Base-by-base conservation (phyloP, 2,113 vertebrate genomes). In the Erpornis zantholeuca region DNA sequence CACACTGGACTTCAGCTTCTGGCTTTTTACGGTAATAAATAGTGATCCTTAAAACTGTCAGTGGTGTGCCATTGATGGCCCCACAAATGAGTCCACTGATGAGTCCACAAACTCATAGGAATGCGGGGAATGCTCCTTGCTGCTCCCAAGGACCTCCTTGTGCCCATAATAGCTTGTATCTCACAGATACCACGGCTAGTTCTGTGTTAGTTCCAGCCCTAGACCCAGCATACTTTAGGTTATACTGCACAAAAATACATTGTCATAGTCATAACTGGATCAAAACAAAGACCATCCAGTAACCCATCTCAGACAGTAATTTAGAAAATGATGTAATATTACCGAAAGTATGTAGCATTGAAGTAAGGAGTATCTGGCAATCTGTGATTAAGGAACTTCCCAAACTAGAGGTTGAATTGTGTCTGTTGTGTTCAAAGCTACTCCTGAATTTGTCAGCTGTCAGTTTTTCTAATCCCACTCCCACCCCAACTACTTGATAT, bases 141-240 rank as follows among this genome's bases (percentile, higher is more conserved):
- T 66, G 6, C 18, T 85, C 15, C 10, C n/a, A 84, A 27, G 25
- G 17, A 52, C 33, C 33, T 59, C 7, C 22, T 33, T 14, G 13
- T 11, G 7, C 18, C 1, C 2, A 60, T 66, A 70, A 53, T 23
- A 0, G 0, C 4, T 70, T 57, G 2, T 21, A 27, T 25, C n/a
- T 79, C 52, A 15, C 23, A 35, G 40, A n/a, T 40, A 16, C 11
- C 8, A 7, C 33, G 27, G 11, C 12, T 69, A 10, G 6, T 63
- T 78, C 38, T 75, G 27, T 10, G 19, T 8, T 57, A 44, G 17
- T 31, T 71, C n/a, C 49, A 52, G 31, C 8, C 10, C 59, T 42
- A 84, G 42, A 66, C 23, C n/a, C 14, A 60, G 7, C 2, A 5
- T 50, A 35, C 31, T 64, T 90, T 56, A 52, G 19, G 36, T 31